These are phyloP conservation scores for Lasius platythorax DNA, from an alignment of 2,888 invertebrate species.

Conservation along the genomic window DNA sequence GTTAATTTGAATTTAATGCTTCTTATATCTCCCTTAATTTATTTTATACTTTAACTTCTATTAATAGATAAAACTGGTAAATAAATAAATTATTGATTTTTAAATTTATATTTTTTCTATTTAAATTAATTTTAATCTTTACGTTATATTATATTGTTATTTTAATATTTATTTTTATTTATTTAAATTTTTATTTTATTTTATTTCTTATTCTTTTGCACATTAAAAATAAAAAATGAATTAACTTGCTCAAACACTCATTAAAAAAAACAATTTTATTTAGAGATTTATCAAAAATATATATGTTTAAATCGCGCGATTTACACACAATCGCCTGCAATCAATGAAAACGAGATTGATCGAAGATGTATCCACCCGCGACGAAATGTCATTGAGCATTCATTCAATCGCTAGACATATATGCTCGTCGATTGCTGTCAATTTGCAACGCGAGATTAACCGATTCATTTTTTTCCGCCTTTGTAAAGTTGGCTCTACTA, in stretches of 20 bases:
- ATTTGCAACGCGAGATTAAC: neutral
- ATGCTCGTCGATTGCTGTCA: neutral
- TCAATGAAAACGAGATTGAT: neutral
- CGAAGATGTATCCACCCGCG: neutral
- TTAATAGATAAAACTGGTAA: neutral
- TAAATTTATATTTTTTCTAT: neutral
- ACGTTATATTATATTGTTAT: neutral
- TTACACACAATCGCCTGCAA: neutral
- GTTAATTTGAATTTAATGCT: neutral
- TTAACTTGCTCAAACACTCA: neutral
- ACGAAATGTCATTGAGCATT: neutral
- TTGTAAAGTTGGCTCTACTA: neutral
- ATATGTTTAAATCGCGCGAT: neutral
- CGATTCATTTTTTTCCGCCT: no score
- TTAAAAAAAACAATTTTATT: neutral
- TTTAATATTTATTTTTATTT: neutral
- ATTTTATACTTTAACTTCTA: neutral
- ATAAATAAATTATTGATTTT: neutral
- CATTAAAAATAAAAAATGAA: no score
- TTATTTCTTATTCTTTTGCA: neutral
- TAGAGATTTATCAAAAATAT: neutral
- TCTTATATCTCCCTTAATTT: neutral
- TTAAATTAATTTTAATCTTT: neutral
- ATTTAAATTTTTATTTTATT: neutral
- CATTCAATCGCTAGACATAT: neutral